A percentile compares a stretch with the other conserved stretches of the same genome.
Evolutionary conservation across 2,797 vertebrate genomes (phyloP).

Genomic region (Gymnoscopelus braueri): DNA sequence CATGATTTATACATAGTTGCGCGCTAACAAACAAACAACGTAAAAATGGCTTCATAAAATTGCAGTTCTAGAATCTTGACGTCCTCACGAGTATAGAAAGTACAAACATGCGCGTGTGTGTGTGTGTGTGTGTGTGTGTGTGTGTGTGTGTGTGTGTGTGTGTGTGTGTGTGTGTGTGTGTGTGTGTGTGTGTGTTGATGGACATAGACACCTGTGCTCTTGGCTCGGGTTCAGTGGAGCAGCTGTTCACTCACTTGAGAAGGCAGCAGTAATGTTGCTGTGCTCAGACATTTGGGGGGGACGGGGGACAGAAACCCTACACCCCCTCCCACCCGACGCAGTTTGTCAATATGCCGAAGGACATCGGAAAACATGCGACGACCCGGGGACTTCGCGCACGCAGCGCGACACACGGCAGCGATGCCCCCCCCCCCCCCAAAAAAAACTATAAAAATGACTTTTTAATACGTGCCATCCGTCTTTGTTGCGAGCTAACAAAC

Average conservation of each 20-base stretch:
- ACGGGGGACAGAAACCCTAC: conserved; percentile 67
- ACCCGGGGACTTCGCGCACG: neutral
- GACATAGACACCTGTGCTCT: conserved; percentile 81
- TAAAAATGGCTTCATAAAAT: no score
- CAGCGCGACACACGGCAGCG: conserved; percentile 10
- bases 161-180: conserved; percentile 26
- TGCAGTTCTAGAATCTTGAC: no score
- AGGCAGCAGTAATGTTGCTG: conserved; percentile 80
- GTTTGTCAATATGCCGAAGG: conserved; percentile 70
- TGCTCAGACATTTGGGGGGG: conserved; percentile 77
- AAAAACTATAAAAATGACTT: neutral
- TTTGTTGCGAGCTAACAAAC: neutral
- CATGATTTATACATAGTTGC: no score
- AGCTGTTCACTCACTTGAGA: conserved; percentile 82
- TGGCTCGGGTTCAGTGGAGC: conserved; percentile 81
- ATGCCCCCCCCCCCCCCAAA: no score
- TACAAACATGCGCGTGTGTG: neutral
- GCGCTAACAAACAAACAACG: no score
- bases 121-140: neutral
- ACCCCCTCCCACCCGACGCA: conserved; percentile 49
- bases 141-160: conserved; percentile 11
- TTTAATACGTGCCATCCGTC: neutral
- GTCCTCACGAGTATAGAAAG: no score
- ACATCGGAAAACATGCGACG: conserved; percentile 69
- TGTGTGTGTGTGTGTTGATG: conserved; percentile 59